Conservation (phyloP, 2,797 vertebrate genomes). For the Microcaecilia unicolor region DNA sequence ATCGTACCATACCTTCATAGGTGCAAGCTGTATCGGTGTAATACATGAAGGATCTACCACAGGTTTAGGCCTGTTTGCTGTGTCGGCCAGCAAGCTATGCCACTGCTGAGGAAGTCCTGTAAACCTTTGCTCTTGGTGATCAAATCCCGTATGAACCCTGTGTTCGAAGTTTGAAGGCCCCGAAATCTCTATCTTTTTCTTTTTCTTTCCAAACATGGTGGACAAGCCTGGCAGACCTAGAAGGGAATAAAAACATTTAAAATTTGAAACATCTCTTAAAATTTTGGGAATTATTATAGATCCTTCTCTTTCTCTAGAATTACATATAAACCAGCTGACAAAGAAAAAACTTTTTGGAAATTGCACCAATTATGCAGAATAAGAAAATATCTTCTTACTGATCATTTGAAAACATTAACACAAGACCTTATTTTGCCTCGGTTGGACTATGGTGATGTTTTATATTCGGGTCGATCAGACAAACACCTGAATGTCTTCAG, state of each 20-base stretch:
- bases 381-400: no score
- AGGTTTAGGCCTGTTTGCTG: constrained; percentile 90
- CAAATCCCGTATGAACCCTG: constrained; percentile 94
- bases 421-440: no score
- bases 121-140: constrained; percentile 90
- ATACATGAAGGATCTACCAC: constrained; percentile 98
- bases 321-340: no score
- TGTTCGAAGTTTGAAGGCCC: constrained; percentile 97
- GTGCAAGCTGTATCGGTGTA: constrained; percentile 93
- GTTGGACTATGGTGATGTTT: no score
- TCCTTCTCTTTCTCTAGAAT: no score
- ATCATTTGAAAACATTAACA: no score
- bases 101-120: constrained; percentile 93
- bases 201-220: constrained; percentile 98
- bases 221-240: constrained; percentile 74
- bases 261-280: background rate
- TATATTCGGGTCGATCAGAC: no score
- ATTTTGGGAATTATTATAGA: no score
- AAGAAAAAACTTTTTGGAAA: no score
- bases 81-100: constrained; percentile 94
- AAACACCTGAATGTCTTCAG: no score
- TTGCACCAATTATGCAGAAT: no score
- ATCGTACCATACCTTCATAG: constrained; percentile 80
- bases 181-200: constrained; percentile 95
- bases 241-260: constrained; percentile 1